Evolutionary conservation across 2,113 vertebrate species (phyloP).

Genomic region (Sminthopsis crassicaudata): DNA sequence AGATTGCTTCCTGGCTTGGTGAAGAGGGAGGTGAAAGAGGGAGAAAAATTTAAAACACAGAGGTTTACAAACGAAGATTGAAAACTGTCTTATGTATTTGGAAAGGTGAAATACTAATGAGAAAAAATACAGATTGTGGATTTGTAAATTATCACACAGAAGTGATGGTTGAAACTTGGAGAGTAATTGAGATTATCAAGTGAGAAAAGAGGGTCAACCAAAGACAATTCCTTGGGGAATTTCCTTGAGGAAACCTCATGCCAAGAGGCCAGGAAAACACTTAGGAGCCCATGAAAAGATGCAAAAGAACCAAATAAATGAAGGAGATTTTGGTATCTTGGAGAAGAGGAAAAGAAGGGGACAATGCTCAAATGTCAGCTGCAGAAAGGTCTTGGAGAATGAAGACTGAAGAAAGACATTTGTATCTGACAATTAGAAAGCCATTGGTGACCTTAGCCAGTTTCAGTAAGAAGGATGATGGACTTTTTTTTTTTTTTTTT

Average conservation of each 20-base stretch:
- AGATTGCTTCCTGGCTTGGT: too few relatives aligned
- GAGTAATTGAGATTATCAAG: not conserved
- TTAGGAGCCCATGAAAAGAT: not conserved
- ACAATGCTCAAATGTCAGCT: not conserved
- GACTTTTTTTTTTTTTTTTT: not conserved
- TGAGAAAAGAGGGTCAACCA: too few relatives aligned
- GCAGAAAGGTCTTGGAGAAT: not conserved
- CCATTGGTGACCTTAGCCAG: too few relatives aligned
- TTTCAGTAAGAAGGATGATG: not conserved
- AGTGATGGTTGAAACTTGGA: not conserved
- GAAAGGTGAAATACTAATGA: too few relatives aligned
- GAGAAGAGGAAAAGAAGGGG: not conserved
- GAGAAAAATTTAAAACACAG: too few relatives aligned
- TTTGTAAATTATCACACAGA: not conserved
- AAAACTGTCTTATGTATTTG: too few relatives aligned
- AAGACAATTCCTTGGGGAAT: too few relatives aligned
- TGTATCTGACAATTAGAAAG: not conserved
- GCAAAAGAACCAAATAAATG: not conserved
- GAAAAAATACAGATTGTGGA: not conserved
- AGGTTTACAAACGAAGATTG: too few relatives aligned
- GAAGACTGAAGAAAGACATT: not conserved
- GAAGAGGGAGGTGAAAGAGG: too few relatives aligned
- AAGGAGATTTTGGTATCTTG: not conserved
- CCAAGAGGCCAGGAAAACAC: not conserved
- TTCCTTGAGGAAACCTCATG: too few relatives aligned